Base-by-base conservation (phyloP, 2,113 vertebrate species). In the Bungarus multicinctus region DNA sequence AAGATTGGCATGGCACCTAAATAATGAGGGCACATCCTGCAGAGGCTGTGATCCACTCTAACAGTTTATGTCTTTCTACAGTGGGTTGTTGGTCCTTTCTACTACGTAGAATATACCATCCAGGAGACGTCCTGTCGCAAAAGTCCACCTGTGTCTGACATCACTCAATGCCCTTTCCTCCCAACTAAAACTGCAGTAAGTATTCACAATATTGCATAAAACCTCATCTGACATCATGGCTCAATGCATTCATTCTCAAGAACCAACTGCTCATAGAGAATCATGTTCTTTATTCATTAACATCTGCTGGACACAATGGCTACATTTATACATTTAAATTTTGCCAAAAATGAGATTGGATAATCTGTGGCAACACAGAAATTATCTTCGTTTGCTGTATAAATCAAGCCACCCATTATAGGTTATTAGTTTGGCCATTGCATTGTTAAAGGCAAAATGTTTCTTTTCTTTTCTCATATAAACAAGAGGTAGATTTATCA, bases 21-120 rank as follows among this genome's bases (percentile, higher is more conserved):
- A 74, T 74, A 18, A 74, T 74, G 64, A 43, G 20, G 34, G 22
- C 27, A 30, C 10, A 4, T 88, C 12, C 81, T 58, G 1, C 4
- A 22, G 53, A 58, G 4, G 2, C 88, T 16, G 53, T 58, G 94
- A 89, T 93, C 12, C 22, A 92, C 7, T 52, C 50, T 90, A 88
- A 85, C 5, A 95, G 50, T 93, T 53, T 52, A 25, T 39, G 5
- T 91, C 93, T 53, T 54, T 23, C 30, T 6, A 91, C 95, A 98
- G 97, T 97, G 96, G 97, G 85, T 96, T 0, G 0, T 0, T 89
- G 96, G 97, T 90, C 92, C 95, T 90, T 5, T 93, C 2, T 60
- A 93, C 94, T 96, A 94, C 90, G 96, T 97, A 55, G 96, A 98
- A 60, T 97, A 97, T 93, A 94, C 97, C 88, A 95, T 98, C 93